Base-by-base conservation (phyloP, 1,140 invertebrate genomes). In the Pseudomyrmex sp. region DNA sequence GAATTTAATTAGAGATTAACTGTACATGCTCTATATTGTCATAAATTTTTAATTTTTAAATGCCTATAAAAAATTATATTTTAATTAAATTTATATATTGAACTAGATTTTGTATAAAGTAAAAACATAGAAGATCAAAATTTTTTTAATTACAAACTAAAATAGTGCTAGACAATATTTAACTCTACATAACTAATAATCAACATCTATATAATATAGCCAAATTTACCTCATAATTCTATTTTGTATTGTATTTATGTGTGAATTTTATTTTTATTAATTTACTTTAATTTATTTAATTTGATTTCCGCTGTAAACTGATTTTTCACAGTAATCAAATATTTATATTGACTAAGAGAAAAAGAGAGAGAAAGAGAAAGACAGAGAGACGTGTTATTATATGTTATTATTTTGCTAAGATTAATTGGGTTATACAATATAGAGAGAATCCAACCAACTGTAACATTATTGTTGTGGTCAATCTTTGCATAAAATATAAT, bases 281-380 rank as follows among this genome's bases (percentile, higher is more conserved):
- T 65, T 7, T 54, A 7, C 61, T 72, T 80, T 7, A 35, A 35
- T 35, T 80, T 61, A 50, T 70, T 35, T 13, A 80, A 35, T 35
- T 35, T 80, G 44, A 50, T 70, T 80, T 20, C 20, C 69, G 35
- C 35, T 70, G 10, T 35, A 18, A 70, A 48, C 8, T 3, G 20
- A 52, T 20, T 46, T 68, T 18, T 80, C 54, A 44, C 66, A 61
- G 44, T 35, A 59, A 59, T 70, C 66, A 80, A 80, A 80, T 80
- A 80, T 80, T 80, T 80, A 80, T 80, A 70, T 80, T 59, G 68
- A 59, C n/a, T 68, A 44, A 70, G 5, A 35, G 5, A 35, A 35
- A 5, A 35, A 35, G 35, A 35, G 35, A 26, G 3, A 26, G 3
- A 26, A 3, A 26, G 26, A 3, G 26, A 35, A 5, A 35, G 35